Evolutionary conservation across 2,113 vertebrate genomes (phyloP), one percentile per base, ranked within the genome.

Genomic region (Grus americana): DNA sequence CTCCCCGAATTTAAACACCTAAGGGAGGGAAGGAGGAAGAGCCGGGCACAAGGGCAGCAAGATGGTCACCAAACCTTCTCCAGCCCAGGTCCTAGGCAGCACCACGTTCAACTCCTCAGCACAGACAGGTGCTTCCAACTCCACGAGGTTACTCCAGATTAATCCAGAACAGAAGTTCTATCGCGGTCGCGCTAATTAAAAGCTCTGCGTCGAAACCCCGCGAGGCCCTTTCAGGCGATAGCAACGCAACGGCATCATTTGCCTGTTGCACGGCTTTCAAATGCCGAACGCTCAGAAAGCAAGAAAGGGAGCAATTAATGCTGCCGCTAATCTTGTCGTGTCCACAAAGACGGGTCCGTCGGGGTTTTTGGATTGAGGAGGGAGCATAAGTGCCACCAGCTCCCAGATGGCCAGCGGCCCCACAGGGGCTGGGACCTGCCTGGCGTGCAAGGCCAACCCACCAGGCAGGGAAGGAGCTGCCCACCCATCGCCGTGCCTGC

Each of bases 111-210:
- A 32, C 18, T 65, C 54, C 46, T 46, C 62, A 18, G 30, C 27
- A 12, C 22, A 91, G 32, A 50, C 0, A 0, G 7, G 5, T 12
- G 3, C 52, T 68, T 68, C 73, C 78, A 55, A 8, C 20, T 55
- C 76, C 80, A 40, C 1, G 0, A 79, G 40, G 40, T 65, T 87
- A 68, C 73, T 92, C 54, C 78, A 81, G 44, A 78, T 70, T 38
- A 84, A 74, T 30, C 65, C 61, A 29, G 42, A 86, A 34, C 12
- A 79, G 79, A 90, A 70, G 52, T 29, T 54, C 52, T 26, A 46
- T 1, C 7, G 2, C 0, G 0, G 66, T 66, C 1, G 0, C 3
- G 0, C 65, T 19, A 81, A 72, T 54, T 27, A 47, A 96, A 94
- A 88, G 61, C 42, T 79, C 80, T 24, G 55, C 67, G 59, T 36